Evolutionary conservation across 2,888 invertebrate genomes (phyloP).

Genomic region (Diarsia dahlii): DNA sequence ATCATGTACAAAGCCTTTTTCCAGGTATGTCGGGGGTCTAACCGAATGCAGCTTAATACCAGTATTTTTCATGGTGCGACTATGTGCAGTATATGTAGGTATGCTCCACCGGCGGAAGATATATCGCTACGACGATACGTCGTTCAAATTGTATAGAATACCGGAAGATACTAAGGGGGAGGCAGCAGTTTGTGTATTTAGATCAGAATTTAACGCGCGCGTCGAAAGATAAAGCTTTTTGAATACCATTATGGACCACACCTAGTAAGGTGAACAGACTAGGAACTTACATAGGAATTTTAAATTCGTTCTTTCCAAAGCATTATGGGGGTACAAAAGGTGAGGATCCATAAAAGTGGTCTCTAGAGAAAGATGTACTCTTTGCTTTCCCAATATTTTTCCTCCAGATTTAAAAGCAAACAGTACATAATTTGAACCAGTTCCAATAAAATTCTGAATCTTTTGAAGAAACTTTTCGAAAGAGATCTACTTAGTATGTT

Average conservation of each 20-base stretch:
- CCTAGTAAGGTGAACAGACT: neutral
- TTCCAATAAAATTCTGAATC: constrained; percentile 29
- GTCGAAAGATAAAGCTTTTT: neutral
- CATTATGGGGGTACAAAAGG: neutral
- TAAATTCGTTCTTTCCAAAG: neutral
- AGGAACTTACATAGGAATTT: neutral
- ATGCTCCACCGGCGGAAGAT: neutral
- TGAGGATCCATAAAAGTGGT: neutral
- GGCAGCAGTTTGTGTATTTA: constrained; percentile 9
- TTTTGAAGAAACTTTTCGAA: constrained; percentile 41
- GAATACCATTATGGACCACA: neutral
- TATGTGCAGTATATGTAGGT: neutral
- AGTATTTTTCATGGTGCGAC: neutral
- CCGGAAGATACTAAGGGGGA: constrained; percentile 4
- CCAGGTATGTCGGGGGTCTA: neutral
- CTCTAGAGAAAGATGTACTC: neutral
- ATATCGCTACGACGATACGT: neutral
- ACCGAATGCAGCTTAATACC: neutral
- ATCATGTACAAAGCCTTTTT: neutral
- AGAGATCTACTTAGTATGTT: constrained; percentile 33
- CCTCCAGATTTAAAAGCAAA: constrained; percentile 3
- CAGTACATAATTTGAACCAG: constrained; percentile 17
- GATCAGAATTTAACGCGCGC: constrained; percentile 1
- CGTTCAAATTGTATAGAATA: constrained; percentile 29
- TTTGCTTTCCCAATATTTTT: neutral